A percentile compares a stretch with the other conserved stretches of the same genome.
Conservation (phyloP, 2,888 invertebrate genomes). For the Dexiosoma caninum region DNA sequence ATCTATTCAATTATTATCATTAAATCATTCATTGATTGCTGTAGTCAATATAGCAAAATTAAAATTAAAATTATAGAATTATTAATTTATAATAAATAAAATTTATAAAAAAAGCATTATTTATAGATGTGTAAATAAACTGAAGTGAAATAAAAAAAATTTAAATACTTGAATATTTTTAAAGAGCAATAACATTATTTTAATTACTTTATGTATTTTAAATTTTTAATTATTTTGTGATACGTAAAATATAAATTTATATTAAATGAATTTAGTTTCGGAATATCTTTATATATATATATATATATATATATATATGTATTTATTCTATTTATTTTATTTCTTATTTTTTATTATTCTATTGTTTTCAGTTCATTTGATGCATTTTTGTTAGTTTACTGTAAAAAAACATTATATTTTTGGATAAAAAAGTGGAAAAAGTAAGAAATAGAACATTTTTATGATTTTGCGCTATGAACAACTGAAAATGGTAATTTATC, state of each 20-base stretch:
- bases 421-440: too few species aligned
- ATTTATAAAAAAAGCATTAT: conserved; percentile 43
- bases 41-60: conserved; percentile 65
- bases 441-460: too few species aligned
- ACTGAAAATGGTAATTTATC: too few species aligned
- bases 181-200: neutral
- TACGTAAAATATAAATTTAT: neutral
- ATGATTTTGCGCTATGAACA: too few species aligned
- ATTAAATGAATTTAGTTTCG: too few species aligned
- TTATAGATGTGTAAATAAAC: conserved; percentile 47
- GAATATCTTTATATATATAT: too few species aligned
- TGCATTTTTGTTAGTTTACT: too few species aligned
- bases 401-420: too few species aligned
- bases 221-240: neutral
- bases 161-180: neutral
- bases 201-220: neutral
- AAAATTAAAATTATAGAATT: conserved; percentile 48
- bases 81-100: conserved; percentile 24
- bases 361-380: too few species aligned
- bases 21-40: conserved; percentile 39
- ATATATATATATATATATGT: too few species aligned
- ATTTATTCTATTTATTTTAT: too few species aligned
- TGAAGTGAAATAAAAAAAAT: neutral
- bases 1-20: conserved; percentile 49
- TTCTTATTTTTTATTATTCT: too few species aligned